Evolutionary conservation across 1,140 invertebrate species (phyloP).

Genomic region (Drosophila persimilis): DNA sequence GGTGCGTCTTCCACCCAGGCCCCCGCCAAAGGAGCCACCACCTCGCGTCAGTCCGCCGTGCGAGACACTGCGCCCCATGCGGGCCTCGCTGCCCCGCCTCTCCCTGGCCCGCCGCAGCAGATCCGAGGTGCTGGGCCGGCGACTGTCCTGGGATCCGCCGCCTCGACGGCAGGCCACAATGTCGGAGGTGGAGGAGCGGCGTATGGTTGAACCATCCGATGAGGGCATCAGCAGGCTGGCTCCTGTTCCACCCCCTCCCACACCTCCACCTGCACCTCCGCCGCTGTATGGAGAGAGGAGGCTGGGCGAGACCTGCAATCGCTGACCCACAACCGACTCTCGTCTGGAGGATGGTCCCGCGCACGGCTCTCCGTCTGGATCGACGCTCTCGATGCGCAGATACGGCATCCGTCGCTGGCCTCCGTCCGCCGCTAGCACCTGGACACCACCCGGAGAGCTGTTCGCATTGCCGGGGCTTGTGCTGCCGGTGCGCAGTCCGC

Average conservation of each 20-base stretch:
- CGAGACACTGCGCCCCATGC: conserved; percentile 80
- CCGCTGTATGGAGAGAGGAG: conserved; percentile 59
- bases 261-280: not conserved
- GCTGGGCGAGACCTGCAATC: conserved; percentile 43
- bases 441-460: conserved; percentile 30
- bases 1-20: conserved; percentile 64
- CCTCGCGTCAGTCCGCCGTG: conserved; percentile 73
- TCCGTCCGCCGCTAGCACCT: not conserved
- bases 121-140: conserved; percentile 79
- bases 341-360: not conserved
- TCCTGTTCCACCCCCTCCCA: conserved; percentile 1
- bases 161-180: conserved; percentile 62
- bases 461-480: conserved; percentile 8
- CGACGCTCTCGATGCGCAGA: conserved; percentile 75
- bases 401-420: conserved; percentile 57
- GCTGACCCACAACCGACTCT: conserved; percentile 16
- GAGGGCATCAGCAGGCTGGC: conserved; percentile 22
- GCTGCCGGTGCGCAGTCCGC: conserved; percentile 49
- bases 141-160: conserved; percentile 46
- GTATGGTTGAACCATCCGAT: conserved; percentile 41
- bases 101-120: conserved; percentile 74
- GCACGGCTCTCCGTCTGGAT: conserved; percentile 50
- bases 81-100: conserved; percentile 74
- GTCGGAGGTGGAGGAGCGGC: conserved; percentile 78
- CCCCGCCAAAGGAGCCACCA: conserved; percentile 50